Conservation (phyloP, 2,888 invertebrate genomes). For the Eupithecia subfuscata region DNA sequence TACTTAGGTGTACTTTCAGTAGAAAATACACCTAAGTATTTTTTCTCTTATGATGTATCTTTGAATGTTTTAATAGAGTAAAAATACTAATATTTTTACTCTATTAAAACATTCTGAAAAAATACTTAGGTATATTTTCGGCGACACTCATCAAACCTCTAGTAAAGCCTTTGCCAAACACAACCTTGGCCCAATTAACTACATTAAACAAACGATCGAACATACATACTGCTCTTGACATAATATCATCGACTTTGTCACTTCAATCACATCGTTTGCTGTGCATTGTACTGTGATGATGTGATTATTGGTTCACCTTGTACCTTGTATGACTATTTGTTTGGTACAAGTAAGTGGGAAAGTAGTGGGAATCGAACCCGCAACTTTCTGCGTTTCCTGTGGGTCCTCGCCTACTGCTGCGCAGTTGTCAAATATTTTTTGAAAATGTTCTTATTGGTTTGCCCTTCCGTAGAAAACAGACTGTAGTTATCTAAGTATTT, state of each 20-base stretch:
- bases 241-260: slow-evolving; percentile 23
- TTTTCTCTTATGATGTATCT: too few relatives aligned
- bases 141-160: not conserved
- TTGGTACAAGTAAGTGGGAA: not conserved
- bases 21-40: too few relatives aligned
- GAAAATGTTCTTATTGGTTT: too few relatives aligned
- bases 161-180: not conserved
- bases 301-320: slow-evolving; percentile 25
- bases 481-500: not conserved
- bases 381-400: not conserved
- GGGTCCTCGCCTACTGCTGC: not conserved
- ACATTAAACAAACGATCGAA: slow-evolving; percentile 18
- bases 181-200: slow-evolving; percentile 23
- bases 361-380: not conserved
- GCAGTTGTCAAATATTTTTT: not conserved
- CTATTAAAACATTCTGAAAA: too few relatives aligned
- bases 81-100: too few relatives aligned
- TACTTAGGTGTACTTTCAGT: too few relatives aligned
- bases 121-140: not conserved
- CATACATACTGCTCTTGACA: slow-evolving; percentile 29
- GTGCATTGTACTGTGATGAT: slow-evolving; percentile 23
- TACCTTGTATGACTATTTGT: not conserved
- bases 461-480: too few relatives aligned
- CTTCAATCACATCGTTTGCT: slow-evolving; percentile 17
- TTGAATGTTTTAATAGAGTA: too few relatives aligned